phyloP scores from a whole-genome alignment of 2,113 vertebrate genomes.

The Heptranchias perlo region DNA sequence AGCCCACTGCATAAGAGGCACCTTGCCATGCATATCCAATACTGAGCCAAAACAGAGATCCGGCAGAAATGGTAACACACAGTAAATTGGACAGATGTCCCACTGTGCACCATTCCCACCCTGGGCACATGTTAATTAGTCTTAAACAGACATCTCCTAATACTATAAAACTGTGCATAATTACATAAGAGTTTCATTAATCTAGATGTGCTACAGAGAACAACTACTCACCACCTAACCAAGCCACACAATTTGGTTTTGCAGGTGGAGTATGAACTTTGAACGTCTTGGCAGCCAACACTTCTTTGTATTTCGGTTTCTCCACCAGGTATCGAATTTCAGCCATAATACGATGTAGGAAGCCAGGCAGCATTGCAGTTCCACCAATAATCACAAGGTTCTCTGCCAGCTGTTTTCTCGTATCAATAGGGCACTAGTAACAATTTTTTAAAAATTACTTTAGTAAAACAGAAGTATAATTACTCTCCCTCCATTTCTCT shows the following conservation, averaged over 20 bases:
- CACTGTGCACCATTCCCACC: background rate
- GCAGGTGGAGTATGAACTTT: constrained; percentile 84
- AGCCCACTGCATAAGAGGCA: background rate
- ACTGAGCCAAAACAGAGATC: background rate
- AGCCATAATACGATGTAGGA: constrained; percentile 84
- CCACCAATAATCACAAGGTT: constrained; percentile 91
- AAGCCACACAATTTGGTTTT: constrained; percentile 91
- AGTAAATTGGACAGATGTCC: background rate
- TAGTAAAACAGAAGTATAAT: background rate
- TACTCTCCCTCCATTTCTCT: background rate
- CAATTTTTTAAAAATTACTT: background rate
- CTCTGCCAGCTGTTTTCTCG: constrained; percentile 87
- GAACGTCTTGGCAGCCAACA: constrained; percentile 81
- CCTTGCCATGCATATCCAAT: background rate
- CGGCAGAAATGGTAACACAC: background rate
- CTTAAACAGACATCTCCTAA: background rate
- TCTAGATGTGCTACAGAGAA: background rate
- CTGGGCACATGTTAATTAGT: background rate
- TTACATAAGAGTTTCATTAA: background rate
- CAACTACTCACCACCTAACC: constrained; percentile 82
- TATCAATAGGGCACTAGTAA: constrained; percentile 86
- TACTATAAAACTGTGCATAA: background rate
- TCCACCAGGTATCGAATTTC: constrained; percentile 87
- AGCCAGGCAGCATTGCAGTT: constrained; percentile 88
- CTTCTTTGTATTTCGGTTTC: constrained; percentile 82